phyloP scores from a whole-genome alignment of 1,140 invertebrate species.

The Papilio dardanus region DNA sequence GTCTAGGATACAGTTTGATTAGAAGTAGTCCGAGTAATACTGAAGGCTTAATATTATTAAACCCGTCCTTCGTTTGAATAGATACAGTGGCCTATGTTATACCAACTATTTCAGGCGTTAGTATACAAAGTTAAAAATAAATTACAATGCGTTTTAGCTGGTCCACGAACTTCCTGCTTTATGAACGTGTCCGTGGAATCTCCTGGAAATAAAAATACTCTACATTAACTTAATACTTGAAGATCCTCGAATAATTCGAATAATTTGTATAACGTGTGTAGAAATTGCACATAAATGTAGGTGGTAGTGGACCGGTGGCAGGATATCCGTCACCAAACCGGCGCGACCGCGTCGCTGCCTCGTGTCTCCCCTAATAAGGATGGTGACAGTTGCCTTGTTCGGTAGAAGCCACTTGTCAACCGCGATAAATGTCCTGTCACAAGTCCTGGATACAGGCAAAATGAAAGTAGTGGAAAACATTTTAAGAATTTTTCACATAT shows the following conservation, averaged over 20 bases:
- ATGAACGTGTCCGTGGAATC: background rate
- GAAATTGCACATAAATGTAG: background rate
- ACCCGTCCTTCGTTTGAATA: background rate
- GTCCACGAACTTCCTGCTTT: background rate
- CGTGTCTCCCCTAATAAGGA: conserved; percentile 22
- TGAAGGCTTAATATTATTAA: background rate
- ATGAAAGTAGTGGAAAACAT: background rate
- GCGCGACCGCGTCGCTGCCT: conserved; percentile 18
- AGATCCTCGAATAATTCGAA: background rate
- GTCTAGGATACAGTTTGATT: background rate
- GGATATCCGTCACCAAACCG: conserved; percentile 31
- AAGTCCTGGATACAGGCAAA: background rate
- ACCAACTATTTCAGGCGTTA: background rate
- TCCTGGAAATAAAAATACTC: background rate
- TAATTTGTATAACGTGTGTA: background rate
- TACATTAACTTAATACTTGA: background rate
- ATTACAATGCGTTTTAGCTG: background rate
- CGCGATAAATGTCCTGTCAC: background rate
- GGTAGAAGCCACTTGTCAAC: background rate
- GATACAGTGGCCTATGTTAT: background rate
- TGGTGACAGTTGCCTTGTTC: conserved; percentile 8
- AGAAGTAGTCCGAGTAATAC: too few species aligned
- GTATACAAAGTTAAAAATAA: background rate
- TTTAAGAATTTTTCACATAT: too few species aligned
- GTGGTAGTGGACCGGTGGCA: background rate